phyloP scores from a whole-genome alignment of 2,888 invertebrate genomes.

The Dolichomitus sp. region DNA sequence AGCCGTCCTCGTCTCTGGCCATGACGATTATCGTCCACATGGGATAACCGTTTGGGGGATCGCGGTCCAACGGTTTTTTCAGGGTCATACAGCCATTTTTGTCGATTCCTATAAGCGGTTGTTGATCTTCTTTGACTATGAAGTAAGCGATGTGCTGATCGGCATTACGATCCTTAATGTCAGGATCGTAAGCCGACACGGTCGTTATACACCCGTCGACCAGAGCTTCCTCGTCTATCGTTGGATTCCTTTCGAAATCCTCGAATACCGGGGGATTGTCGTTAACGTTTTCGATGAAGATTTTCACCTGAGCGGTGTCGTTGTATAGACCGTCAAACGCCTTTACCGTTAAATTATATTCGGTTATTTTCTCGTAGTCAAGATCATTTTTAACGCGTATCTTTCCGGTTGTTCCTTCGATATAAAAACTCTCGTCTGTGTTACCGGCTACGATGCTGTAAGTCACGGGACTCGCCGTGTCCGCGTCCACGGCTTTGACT shows the following conservation, averaged over 20 bases:
- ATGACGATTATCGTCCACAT: slow-evolving; percentile 89
- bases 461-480: slow-evolving; percentile 94
- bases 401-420: slow-evolving; percentile 94
- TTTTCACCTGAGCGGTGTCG: slow-evolving; percentile 94
- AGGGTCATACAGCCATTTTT: slow-evolving; percentile 92
- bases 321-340: slow-evolving; percentile 95
- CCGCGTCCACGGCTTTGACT: slow-evolving; percentile 95
- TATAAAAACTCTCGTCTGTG: slow-evolving; percentile 94
- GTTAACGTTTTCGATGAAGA: slow-evolving; percentile 96
- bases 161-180: slow-evolving; percentile 92
- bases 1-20: slow-evolving; percentile 92
- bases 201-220: slow-evolving; percentile 87
- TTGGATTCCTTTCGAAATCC: slow-evolving; percentile 90
- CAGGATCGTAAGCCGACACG: slow-evolving; percentile 94
- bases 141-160: slow-evolving; percentile 93
- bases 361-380: slow-evolving; percentile 95
- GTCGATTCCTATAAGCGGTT: slow-evolving; percentile 91
- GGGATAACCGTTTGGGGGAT: slow-evolving; percentile 94
- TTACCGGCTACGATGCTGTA: slow-evolving; percentile 97
- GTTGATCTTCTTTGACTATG: slow-evolving; percentile 91
- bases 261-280: slow-evolving; percentile 96
- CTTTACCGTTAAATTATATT: slow-evolving; percentile 93
- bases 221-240: slow-evolving; percentile 92
- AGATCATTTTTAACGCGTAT: slow-evolving; percentile 92
- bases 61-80: slow-evolving; percentile 94